Base-by-base conservation (phyloP, 2,113 vertebrate species). In the Prochilodus magdalenae region DNA sequence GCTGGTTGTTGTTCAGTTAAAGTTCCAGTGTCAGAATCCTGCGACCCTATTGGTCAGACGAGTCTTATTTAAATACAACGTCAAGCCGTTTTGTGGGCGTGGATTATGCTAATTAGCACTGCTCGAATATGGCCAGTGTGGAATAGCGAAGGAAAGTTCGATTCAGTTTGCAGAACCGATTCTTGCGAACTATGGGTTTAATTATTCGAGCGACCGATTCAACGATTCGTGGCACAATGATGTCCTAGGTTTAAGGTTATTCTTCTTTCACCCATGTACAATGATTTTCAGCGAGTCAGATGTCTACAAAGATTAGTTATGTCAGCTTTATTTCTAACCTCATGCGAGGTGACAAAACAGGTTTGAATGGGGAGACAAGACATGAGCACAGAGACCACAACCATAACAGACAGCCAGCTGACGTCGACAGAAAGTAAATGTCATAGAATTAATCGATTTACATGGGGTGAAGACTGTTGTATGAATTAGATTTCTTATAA, bases 91-190 rank as follows among this genome's bases (percentile, higher is more conserved):
- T 55, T 65, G 26, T 66, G 83, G 87, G 86, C 62, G 86, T 77
- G 57, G 60, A 82, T 92, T 93, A 95, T 94, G 93, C 91, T 93
- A 95, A 94, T 94, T 1, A 7, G 29, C 91, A 80, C 40, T 72
- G 66, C 77, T 94, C 92, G 89, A 94, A 94, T 93, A 94, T 93
- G 93, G 93, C 30, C 29, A 16, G 53, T 55, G 53, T 55, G 16
- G 53, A 55, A 55, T 55, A 22, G 53, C 14, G 53, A 55, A 7
- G 53, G 53, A 55, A 55, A 55, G 7, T 55, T 55, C 53, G 53
- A 55, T 22, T 55, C 53, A 55, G 53, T 55, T 22, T 22, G 22
- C 4, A 20, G 53, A 55, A 22, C 20, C 53, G 53, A 55, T 55
- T 55, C 53, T 5, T 55, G 5, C 2, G 53, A 55, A 55, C 53